These are phyloP conservation scores for Rhaphigaster nebulosa DNA, from an alignment of 2,888 invertebrate genomes.

Conservation along the genomic window DNA sequence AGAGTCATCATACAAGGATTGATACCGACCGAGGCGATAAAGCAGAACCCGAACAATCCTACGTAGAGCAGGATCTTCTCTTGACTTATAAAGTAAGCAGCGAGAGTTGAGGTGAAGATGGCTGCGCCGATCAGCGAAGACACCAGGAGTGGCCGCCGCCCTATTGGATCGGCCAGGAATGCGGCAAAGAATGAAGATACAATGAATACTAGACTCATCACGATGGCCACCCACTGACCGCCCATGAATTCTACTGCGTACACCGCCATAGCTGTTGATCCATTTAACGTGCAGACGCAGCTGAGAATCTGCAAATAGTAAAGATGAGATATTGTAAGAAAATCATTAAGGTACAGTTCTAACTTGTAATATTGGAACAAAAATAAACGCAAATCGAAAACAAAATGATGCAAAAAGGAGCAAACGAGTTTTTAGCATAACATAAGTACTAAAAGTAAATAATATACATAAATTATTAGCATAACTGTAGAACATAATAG, in stretches of 20 bases:
- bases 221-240: neutral
- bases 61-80: conserved; percentile 2
- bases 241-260: neutral
- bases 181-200: neutral
- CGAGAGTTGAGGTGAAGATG: neutral
- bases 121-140: neutral
- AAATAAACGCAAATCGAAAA: too few species aligned
- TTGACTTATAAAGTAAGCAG: neutral
- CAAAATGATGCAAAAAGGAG: too few species aligned
- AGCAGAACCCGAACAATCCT: conserved; percentile 31
- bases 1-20: neutral
- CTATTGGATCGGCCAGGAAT: neutral
- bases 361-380: too few species aligned
- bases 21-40: neutral
- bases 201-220: neutral
- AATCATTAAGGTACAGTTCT: too few species aligned
- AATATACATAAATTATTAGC: too few species aligned
- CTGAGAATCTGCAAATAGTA: neutral
- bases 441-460: too few species aligned
- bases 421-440: too few species aligned
- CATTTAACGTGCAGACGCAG: neutral
- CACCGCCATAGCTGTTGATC: neutral
- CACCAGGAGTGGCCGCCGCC: conserved; percentile 12
- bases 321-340: neutral
- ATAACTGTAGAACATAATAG: too few species aligned